Evolutionary conservation across 2,113 vertebrate species (phyloP).

Genomic region (Dicentrarchus labrax): DNA sequence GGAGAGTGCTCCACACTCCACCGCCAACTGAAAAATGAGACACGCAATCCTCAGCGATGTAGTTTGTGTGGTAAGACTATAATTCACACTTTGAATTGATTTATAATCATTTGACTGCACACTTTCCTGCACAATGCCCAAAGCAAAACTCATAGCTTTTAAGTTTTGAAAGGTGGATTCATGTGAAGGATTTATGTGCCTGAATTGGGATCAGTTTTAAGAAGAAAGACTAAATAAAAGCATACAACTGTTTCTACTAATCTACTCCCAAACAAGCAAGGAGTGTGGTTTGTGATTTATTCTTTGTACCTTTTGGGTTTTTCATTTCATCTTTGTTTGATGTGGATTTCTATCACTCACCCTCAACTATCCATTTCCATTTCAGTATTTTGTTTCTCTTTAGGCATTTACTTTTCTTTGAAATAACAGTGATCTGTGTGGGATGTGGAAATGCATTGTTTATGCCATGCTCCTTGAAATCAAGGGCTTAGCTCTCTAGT

Average conservation of each 20-base stretch:
- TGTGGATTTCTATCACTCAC: constrained; percentile 41
- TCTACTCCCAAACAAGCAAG: constrained; percentile 32
- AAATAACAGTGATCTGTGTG: constrained; percentile 58
- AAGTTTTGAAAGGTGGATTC: constrained; percentile 48
- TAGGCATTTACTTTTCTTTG: constrained; percentile 62
- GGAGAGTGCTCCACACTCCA: constrained; percentile 72
- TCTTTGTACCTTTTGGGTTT: constrained; percentile 16
- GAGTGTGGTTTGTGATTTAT: constrained; percentile 3
- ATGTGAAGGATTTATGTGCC: constrained; percentile 24
- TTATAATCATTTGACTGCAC: constrained; percentile 69
- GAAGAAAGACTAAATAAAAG: constrained; percentile 33
- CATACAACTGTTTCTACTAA: constrained; percentile 39
- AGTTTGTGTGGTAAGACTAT: constrained; percentile 59
- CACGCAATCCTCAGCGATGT: constrained; percentile 62
- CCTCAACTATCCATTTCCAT: constrained; percentile 38
- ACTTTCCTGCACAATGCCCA: constrained; percentile 45
- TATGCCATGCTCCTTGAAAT: constrained; percentile 67
- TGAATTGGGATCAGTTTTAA: constrained; percentile 31
- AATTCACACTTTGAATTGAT: constrained; percentile 73
- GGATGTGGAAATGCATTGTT: constrained; percentile 69
- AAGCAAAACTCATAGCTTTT: constrained; percentile 46
- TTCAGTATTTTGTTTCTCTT: constrained; percentile 44
- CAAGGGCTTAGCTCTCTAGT: constrained; percentile 66
- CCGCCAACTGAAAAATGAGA: constrained; percentile 77
- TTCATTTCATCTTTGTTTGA: constrained; percentile 40